phyloP scores from a whole-genome alignment of 2,113 vertebrate genomes.

The Tragulus kanchil region DNA sequence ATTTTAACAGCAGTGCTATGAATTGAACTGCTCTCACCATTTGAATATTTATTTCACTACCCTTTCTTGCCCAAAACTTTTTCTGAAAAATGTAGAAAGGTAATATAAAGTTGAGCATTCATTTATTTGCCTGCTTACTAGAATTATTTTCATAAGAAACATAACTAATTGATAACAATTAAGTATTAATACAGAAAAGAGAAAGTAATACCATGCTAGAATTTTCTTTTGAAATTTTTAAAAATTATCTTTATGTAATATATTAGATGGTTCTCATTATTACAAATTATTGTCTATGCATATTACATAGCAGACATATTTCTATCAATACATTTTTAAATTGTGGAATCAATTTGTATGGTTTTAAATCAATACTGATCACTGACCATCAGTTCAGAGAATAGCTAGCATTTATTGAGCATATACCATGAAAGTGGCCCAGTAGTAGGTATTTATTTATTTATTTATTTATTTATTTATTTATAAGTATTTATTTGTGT shows the following conservation, averaged over 20 bases:
- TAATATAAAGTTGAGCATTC: too few species aligned
- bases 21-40: neutral
- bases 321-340: neutral
- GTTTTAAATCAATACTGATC: neutral
- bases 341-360: neutral
- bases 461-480: too few species aligned
- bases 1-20: neutral
- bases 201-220: neutral
- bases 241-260: neutral
- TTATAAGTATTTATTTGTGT: neutral
- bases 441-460: neutral
- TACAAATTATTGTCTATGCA: neutral
- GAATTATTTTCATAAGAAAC: neutral
- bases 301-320: neutral
- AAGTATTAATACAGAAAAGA: neutral
- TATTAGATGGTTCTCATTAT: neutral
- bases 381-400: neutral
- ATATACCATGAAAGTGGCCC: neutral
- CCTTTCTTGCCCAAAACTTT: neutral
- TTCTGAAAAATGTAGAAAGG: neutral
- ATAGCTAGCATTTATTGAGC: neutral
- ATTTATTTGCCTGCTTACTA: neutral
- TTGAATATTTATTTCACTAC: neutral
- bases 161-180: neutral
- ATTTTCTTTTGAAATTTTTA: neutral